Percentiles rank a stretch among this genome's conserved stretches.
Evolutionary conservation across 2,797 vertebrate genomes (phyloP).

Genomic region (Crenuchus spilurus): DNA sequence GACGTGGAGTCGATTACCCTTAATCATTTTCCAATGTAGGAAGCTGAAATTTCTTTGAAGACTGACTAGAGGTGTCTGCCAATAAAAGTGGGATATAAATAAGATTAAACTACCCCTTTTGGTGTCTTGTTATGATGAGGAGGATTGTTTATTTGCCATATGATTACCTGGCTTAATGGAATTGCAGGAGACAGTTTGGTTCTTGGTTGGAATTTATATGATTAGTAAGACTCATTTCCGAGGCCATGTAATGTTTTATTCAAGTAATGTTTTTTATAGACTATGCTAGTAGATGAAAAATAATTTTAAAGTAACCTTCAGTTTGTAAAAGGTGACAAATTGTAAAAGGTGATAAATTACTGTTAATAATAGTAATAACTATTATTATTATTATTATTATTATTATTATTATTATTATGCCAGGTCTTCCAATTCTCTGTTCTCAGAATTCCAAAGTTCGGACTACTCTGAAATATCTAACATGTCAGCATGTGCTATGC

Average conservation of each 20-base stretch:
- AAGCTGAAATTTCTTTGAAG: slow-evolving; percentile 30
- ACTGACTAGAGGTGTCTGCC: slow-evolving; percentile 19
- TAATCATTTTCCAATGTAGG: slow-evolving; percentile 40
- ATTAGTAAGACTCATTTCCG: background rate
- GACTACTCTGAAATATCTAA: too few relatives aligned
- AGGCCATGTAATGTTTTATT: background rate
- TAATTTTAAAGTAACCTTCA: too few relatives aligned
- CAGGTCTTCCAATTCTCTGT: too few relatives aligned
- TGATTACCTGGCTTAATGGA: slow-evolving; percentile 21
- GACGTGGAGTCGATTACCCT: slow-evolving; percentile 26
- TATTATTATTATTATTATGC: too few relatives aligned
- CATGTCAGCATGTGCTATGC: too few relatives aligned
- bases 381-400: too few relatives aligned
- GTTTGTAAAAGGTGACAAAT: too few relatives aligned
- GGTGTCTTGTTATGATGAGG: background rate
- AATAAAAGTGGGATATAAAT: slow-evolving; percentile 41
- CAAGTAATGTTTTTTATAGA: too few relatives aligned
- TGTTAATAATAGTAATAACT: too few relatives aligned
- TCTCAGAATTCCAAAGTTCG: too few relatives aligned
- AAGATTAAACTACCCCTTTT: slow-evolving; percentile 28
- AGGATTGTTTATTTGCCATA: slow-evolving; percentile 19
- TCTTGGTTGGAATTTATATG: slow-evolving; percentile 18
- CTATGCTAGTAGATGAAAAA: too few relatives aligned
- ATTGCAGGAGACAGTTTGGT: slow-evolving; percentile 19
- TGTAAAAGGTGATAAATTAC: too few relatives aligned